Evolutionary conservation across 2,797 vertebrate genomes (phyloP).

Genomic region (Oreochromis grahami): DNA sequence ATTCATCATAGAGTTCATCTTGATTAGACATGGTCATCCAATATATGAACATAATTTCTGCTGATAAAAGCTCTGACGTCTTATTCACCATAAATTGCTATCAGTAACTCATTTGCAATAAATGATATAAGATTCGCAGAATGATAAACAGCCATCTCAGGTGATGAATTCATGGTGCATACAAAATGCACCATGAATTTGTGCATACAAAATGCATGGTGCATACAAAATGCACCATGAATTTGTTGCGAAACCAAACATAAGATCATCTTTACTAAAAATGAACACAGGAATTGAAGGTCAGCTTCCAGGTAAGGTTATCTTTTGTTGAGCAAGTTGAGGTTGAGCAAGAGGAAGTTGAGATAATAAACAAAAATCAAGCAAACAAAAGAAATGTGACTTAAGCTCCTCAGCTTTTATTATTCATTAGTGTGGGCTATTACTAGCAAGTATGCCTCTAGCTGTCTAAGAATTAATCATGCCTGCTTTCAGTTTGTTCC

Average conservation of each 20-base stretch:
- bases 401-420: neutral
- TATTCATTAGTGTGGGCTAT: neutral
- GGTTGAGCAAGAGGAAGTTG: neutral
- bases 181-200: neutral
- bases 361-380: neutral
- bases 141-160: neutral
- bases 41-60: neutral
- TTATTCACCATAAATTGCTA: neutral
- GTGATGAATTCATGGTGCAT: neutral
- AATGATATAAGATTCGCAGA: neutral
- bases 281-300: neutral
- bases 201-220: too few relatives aligned
- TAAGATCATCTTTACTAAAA: neutral
- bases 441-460: neutral
- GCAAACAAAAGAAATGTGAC: neutral
- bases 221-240: neutral
- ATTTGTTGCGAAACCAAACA: neutral
- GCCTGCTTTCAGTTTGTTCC: slow-evolving; percentile 7
- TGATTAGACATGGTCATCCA: neutral
- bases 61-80: neutral
- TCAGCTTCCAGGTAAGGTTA: neutral
- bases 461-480: neutral
- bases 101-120: neutral
- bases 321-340: neutral
- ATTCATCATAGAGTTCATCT: neutral